phyloP scores from a whole-genome alignment of 2,113 vertebrate species.

The Nibea coibor region DNA sequence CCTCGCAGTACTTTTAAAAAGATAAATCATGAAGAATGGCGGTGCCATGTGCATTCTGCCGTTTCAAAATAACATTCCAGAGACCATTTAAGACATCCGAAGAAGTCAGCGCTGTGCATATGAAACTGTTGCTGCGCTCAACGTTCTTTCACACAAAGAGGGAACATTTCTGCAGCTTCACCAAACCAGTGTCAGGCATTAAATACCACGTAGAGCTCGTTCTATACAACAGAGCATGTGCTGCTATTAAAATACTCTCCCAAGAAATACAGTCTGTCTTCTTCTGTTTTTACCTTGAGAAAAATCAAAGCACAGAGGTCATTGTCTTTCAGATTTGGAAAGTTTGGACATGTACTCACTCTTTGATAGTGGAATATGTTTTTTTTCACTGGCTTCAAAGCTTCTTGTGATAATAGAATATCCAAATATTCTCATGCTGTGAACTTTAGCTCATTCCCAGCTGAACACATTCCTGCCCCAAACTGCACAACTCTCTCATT shows the following conservation, averaged over 20 bases:
- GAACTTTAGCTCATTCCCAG: no score
- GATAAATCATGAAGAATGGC: constrained; percentile 36
- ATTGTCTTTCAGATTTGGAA: background rate
- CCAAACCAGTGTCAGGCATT: background rate
- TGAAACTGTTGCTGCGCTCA: constrained; percentile 8
- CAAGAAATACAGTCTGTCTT: background rate
- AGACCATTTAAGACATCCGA: background rate
- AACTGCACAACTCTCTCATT: no score
- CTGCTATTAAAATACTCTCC: background rate
- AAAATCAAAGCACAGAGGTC: no score
- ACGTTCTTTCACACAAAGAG: constrained; percentile 16
- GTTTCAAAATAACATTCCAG: constrained; percentile 51
- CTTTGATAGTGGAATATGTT: background rate
- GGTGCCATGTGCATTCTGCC: constrained; percentile 20
- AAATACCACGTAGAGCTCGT: background rate
- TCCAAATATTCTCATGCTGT: background rate
- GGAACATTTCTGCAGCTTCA: background rate
- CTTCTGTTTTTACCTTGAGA: background rate
- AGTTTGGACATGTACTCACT: background rate
- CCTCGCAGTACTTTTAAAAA: constrained; percentile 42
- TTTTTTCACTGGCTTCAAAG: background rate
- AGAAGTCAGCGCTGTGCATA: background rate
- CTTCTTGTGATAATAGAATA: background rate
- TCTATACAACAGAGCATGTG: background rate
- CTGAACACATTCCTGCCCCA: no score